phyloP scores from a whole-genome alignment of 2,888 invertebrate genomes.

The Habroteleia sp. region DNA sequence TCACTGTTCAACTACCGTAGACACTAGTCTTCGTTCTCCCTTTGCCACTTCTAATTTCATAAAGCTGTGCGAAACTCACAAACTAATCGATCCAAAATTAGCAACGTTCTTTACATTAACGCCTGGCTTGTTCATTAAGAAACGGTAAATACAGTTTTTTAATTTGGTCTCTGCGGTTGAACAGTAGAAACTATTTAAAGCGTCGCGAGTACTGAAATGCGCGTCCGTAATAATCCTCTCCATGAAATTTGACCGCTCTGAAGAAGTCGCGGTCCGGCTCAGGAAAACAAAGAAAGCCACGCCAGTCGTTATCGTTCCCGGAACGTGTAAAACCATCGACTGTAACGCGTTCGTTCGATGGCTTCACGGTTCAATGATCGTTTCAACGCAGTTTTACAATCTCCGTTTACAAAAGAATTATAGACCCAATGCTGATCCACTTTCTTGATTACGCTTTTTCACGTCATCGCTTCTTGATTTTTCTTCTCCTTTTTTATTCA shows the following conservation, averaged over 20 bases:
- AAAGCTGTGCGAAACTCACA: slow-evolving; percentile 14
- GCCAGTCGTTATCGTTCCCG: slow-evolving; percentile 59
- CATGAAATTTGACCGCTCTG: background rate
- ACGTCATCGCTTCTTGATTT: slow-evolving; percentile 13
- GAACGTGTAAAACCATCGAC: slow-evolving; percentile 61
- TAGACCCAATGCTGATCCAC: slow-evolving; percentile 35
- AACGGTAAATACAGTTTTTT: slow-evolving; percentile 10
- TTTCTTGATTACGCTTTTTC: slow-evolving; percentile 50
- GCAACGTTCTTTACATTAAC: slow-evolving; percentile 17
- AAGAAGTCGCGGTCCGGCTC: slow-evolving; percentile 16
- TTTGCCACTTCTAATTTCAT: too few species aligned
- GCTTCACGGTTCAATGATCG: slow-evolving; percentile 51
- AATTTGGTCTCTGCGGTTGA: slow-evolving; percentile 14
- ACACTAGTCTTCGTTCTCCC: slow-evolving; percentile 9
- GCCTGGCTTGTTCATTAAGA: background rate
- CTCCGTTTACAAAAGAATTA: slow-evolving; percentile 50
- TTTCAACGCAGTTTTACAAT: slow-evolving; percentile 27
- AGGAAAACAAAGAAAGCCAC: slow-evolving; percentile 55
- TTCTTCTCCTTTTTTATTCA: background rate
- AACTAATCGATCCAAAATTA: slow-evolving; percentile 15
- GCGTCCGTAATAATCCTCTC: slow-evolving; percentile 32
- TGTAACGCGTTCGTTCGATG: slow-evolving; percentile 53
- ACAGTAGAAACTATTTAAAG: slow-evolving; percentile 6
- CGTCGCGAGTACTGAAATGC: slow-evolving; percentile 1
- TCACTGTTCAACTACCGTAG: background rate